A percentile compares a stretch with the other conserved stretches of the same genome.
Conservation (phyloP, 2,888 invertebrate genomes). For the Tillus elongatus region DNA sequence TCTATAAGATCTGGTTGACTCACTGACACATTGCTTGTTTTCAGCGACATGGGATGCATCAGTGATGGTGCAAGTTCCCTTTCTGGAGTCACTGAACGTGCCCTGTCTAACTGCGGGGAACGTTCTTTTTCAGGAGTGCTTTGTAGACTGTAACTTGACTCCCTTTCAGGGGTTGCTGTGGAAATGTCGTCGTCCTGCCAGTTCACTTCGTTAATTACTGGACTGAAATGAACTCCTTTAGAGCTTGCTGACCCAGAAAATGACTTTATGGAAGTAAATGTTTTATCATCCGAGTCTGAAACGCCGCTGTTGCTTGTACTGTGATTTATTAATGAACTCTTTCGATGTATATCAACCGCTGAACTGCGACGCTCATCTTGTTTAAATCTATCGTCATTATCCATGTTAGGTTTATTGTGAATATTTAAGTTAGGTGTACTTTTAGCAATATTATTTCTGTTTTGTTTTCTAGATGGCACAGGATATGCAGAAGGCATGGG, state of each 20-base stretch:
- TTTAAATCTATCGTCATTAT: constrained; percentile 20
- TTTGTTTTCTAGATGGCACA: constrained; percentile 22
- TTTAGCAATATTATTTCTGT: constrained; percentile 31
- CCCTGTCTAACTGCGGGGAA: constrained; percentile 9
- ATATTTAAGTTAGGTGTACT: constrained; percentile 54
- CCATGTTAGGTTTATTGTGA: constrained; percentile 20
- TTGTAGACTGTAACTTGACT: constrained; percentile 34
- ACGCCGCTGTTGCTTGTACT: constrained; percentile 38
- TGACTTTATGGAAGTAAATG: constrained; percentile 29
- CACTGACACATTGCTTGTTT: constrained; percentile 23
- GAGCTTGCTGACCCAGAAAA: constrained; percentile 31
- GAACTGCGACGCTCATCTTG: constrained; percentile 39
- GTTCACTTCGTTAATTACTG: constrained; percentile 69
- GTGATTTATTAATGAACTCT: constrained; percentile 39
- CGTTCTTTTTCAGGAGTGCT: constrained; percentile 33
- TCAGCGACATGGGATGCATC: constrained; percentile 19
- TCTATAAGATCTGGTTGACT: constrained; percentile 36
- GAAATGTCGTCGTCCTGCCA: constrained; percentile 52
- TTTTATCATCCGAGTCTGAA: constrained; percentile 35
- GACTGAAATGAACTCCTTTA: constrained; percentile 67
- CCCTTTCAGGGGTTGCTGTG: constrained; percentile 32
- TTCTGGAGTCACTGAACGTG: constrained; percentile 8
- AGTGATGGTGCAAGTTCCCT: constrained; percentile 23
- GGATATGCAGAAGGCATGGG: constrained; percentile 13
- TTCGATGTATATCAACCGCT: constrained; percentile 53